These are phyloP conservation scores for Acholoe squamosa DNA, from an alignment of 2,888 invertebrate genomes.

Conservation along the genomic window DNA sequence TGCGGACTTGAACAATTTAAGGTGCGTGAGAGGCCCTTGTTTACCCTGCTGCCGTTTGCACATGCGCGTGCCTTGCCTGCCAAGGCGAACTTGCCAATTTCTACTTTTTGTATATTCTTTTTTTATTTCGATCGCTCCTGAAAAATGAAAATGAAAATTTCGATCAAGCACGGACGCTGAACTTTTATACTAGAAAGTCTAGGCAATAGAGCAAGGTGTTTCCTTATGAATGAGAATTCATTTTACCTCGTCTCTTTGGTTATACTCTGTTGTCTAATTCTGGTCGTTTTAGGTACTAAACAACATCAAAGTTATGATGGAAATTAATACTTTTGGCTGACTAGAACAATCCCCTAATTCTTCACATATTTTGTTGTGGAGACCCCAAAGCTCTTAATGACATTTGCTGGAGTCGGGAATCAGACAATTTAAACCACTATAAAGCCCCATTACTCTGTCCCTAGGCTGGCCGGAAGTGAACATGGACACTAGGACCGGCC, in stretches of 20 bases:
- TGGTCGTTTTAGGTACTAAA: too few species aligned
- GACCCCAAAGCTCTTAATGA: background rate
- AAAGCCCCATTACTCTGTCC: background rate
- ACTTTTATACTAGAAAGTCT: background rate
- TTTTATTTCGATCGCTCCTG: background rate
- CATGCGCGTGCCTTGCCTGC: background rate
- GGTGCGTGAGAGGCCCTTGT: constrained; percentile 6
- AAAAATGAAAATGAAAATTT: background rate
- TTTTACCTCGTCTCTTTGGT: too few species aligned
- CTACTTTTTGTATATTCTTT: background rate
- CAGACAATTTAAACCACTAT: constrained; percentile 9
- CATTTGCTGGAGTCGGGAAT: background rate
- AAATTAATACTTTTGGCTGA: too few species aligned
- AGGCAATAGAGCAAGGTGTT: too few species aligned
- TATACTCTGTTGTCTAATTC: too few species aligned
- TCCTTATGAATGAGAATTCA: too few species aligned
- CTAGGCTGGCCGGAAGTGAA: background rate
- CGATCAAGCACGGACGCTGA: background rate
- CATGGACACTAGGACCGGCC: background rate
- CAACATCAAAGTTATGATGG: too few species aligned
- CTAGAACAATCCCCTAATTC: too few species aligned
- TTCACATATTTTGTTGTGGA: too few species aligned
- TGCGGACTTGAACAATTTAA: background rate
- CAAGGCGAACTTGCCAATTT: background rate
- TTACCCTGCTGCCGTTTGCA: background rate